These are phyloP conservation scores for Chaetogeoica ovagalla DNA, from an alignment of 2,888 invertebrate species.

Conservation along the genomic window DNA sequence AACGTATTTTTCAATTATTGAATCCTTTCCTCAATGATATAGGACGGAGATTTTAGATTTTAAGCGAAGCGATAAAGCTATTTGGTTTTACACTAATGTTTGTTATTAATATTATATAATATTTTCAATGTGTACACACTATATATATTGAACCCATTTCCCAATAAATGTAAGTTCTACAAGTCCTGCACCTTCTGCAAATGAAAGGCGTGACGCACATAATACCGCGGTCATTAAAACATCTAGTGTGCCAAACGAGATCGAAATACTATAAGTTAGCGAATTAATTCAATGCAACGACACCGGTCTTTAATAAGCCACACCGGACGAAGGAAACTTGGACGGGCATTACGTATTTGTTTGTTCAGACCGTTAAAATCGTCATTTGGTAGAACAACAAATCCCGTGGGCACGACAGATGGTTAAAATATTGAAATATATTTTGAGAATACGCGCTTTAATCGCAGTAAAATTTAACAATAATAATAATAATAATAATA, in stretches of 20 bases:
- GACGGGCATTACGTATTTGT: neutral
- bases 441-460: neutral
- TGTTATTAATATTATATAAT: too few species aligned
- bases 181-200: too few species aligned
- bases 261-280: slow-evolving; percentile 28
- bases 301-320: slow-evolving; percentile 4
- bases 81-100: too few species aligned
- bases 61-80: too few species aligned
- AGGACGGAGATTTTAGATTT: too few species aligned
- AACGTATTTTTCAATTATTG: too few species aligned
- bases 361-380: neutral
- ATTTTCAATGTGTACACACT: neutral
- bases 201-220: neutral
- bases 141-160: neutral
- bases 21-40: too few species aligned
- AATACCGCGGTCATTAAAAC: slow-evolving; percentile 5
- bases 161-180: neutral
- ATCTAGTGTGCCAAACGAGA: slow-evolving; percentile 7
- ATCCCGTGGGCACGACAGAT: neutral
- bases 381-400: neutral
- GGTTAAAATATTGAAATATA: slow-evolving; percentile 9
- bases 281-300: neutral
- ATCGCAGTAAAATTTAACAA: too few species aligned
- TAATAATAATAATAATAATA: too few species aligned
- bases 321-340: neutral